A percentile compares a stretch with the other conserved stretches of the same genome.
Evolutionary conservation across 2,888 invertebrate genomes (phyloP).

Genomic region (Toxonevra muliebris): DNA sequence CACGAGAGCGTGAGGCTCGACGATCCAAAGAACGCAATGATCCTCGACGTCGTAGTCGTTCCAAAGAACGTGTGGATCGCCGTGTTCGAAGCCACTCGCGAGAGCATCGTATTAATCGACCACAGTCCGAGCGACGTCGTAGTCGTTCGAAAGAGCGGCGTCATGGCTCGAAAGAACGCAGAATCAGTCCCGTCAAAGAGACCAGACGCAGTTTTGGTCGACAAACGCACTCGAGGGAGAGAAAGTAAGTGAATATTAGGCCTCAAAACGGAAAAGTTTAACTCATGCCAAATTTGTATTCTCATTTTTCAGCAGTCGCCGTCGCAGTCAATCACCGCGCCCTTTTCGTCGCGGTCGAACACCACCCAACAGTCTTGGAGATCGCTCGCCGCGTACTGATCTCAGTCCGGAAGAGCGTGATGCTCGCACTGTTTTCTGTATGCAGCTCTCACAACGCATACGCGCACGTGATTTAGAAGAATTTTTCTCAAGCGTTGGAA

Average conservation of each 20-base stretch:
- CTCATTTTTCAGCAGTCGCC: slow-evolving; percentile 49
- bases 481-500: slow-evolving; percentile 98
- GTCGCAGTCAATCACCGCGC: slow-evolving; percentile 64
- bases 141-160: slow-evolving; percentile 53
- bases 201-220: too few relatives aligned
- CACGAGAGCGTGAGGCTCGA: slow-evolving; percentile 41
- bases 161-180: slow-evolving; percentile 46
- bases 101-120: slow-evolving; percentile 46
- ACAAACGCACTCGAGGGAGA: slow-evolving; percentile 50
- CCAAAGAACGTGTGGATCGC: slow-evolving; percentile 37
- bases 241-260: slow-evolving; percentile 47
- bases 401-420: slow-evolving; percentile 97
- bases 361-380: slow-evolving; percentile 67
- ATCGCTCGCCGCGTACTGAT: slow-evolving; percentile 73
- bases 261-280: too few relatives aligned
- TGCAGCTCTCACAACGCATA: slow-evolving; percentile 96
- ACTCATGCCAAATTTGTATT: background rate
- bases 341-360: slow-evolving; percentile 63
- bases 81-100: slow-evolving; percentile 52
- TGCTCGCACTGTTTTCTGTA: slow-evolving; percentile 98
- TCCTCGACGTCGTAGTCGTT: slow-evolving; percentile 46
- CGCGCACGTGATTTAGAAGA: slow-evolving; percentile 95
- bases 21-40: slow-evolving; percentile 40
- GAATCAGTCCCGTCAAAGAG: slow-evolving; percentile 56
- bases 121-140: slow-evolving; percentile 44